A percentile compares a stretch with the other conserved stretches of the same genome.
These are phyloP conservation scores for Lacerta agilis DNA, from an alignment of 2,797 vertebrate genomes.

Conservation along the genomic window DNA sequence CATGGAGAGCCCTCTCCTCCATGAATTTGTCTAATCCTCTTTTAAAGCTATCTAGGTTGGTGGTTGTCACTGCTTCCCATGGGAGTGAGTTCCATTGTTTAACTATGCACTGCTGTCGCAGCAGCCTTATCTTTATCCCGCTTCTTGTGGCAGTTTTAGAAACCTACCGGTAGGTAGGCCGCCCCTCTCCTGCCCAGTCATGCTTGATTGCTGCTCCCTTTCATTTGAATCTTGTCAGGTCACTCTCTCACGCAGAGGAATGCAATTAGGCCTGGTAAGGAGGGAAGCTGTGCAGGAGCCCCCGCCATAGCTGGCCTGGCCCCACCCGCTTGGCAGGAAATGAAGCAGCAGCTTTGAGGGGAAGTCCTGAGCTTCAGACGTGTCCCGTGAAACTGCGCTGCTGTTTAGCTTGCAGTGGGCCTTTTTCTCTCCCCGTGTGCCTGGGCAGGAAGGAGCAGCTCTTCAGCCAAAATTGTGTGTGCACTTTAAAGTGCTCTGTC, in stretches of 20 bases:
- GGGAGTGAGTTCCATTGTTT: too few relatives aligned
- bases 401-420: not conserved
- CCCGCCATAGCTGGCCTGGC: not conserved
- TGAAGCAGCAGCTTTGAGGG: constrained; percentile 52
- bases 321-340: constrained; percentile 45
- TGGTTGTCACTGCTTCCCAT: too few relatives aligned
- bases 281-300: not conserved
- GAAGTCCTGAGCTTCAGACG: constrained; percentile 42
- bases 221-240: not conserved
- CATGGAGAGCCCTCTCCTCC: too few relatives aligned
- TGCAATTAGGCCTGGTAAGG: not conserved
- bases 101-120: too few relatives aligned
- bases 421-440: rapidly evolving
- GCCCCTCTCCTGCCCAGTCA: not conserved
- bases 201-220: not conserved
- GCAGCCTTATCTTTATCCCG: not conserved
- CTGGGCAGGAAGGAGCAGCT: not conserved
- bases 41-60: too few relatives aligned
- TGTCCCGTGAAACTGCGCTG: not conserved
- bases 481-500: rapidly evolving
- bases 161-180: not conserved
- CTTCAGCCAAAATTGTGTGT: rapidly evolving
- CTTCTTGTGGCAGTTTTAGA: not conserved
- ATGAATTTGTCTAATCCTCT: too few relatives aligned
- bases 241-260: not conserved